Evolutionary conservation across 2,888 invertebrate genomes (phyloP), one percentile per base, ranked within the genome.

Genomic region (Brassicogethes aeneus): DNA sequence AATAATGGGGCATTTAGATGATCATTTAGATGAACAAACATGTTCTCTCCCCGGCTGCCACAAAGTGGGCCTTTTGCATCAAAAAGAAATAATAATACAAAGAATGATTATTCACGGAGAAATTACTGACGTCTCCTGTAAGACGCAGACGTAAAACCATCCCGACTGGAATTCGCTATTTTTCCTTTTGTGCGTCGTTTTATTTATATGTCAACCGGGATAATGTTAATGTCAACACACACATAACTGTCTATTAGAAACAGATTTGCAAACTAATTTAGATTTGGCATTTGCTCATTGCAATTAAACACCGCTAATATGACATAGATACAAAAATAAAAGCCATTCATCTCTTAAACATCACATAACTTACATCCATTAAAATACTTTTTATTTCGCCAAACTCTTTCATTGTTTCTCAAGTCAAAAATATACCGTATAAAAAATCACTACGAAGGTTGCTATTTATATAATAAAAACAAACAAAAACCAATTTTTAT

Each of bases 1-100:
- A 53, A 50, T 54, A 53, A 53, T 52, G 48, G 43, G 37, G 36
- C 38, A n/a, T n/a, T n/a, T n/a, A n/a, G n/a, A n/a, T 7, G 16
- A 34, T 36, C 48, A 47, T 50, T 53, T 48, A 50, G 42, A 48
- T 45, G 47, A 43, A 45, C 43, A 45, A 50, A 44, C 44, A 41
- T 43, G 43, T 50, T 44, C 46, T 46, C 40, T 48, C 45, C 42
- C 46, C 17, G 17, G 16, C 15, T 35, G n/a, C n/a, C n/a, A n/a
- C 5, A 23, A 23, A 23, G 23, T 23, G 23, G 5, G 23, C 5
- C 23, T 32, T 32, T 32, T 5, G 3, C 10, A 5, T 32, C 3
- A 12, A 32, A 32, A 32, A 32, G 3, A 13, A 32, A 8, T 5
- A 13, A 32, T 10, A 23, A 30, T 17, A 43, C 16, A 16, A 43